Evolutionary conservation across 2,797 vertebrate species (phyloP), one percentile per base, ranked within the genome.

Genomic region (Cyprinodon diabolis): DNA sequence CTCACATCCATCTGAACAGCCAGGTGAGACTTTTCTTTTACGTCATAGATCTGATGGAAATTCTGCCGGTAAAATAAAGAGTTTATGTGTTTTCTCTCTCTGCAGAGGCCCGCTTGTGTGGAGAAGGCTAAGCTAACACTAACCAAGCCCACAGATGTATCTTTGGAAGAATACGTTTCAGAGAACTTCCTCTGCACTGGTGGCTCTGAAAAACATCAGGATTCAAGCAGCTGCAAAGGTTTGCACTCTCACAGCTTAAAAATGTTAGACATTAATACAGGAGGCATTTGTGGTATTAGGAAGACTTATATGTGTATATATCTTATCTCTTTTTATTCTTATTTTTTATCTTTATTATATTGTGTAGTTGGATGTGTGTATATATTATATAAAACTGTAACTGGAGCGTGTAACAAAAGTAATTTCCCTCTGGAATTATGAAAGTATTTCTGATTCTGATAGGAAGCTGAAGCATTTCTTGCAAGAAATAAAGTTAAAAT

Each of bases 171-270:
- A n/a, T 92, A 90, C 1, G 69, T 95, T 11, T 83, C 94, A 0
- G 90, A 94, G 37, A 81, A 89, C 15, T 93, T 95, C 75, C 80
- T 95, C 72, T 95, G 95, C 55, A 78, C 94, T 1, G 95, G 94
- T 0, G 94, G 94, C 43, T 86, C 90, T 3, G 2, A 21, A 0
- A 10, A 4, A 40, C 73, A 84, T 66, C 51, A 47, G 49, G 85
- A 93, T 17, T 48, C 86, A 0, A 6, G 93, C 55, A 82, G 82
- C 67, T 95, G 94, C 78, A 89, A 92, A 94, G 95, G 95, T 95
- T 48, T 71, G 79, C 25, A 74, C 4, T 35, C 69, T 35, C 5
- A n/a, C 10, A 17, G 12, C 0, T 5, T 11, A 1, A 58, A 3
- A 48, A 30, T 5, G 7, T 47, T 2, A 2, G 8, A 68, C 23